Conservation (phyloP, 2,888 invertebrate genomes). For the Catonia carolina region DNA sequence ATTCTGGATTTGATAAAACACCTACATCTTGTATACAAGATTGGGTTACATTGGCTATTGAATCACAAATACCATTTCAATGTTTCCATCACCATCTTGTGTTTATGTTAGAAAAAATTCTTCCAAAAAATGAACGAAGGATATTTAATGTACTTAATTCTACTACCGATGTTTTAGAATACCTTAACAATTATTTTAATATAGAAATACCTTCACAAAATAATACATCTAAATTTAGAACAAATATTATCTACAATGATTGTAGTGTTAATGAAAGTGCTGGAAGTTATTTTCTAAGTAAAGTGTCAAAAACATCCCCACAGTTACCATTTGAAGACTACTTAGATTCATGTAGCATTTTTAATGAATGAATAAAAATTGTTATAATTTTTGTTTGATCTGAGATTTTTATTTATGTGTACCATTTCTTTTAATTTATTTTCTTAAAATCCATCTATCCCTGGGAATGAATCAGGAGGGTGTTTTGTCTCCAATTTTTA, state of each 20-base stretch:
- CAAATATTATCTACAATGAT: constrained; percentile 6
- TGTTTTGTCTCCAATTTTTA: too few species aligned
- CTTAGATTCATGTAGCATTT: not conserved
- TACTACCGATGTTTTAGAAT: constrained; percentile 62
- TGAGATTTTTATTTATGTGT: too few species aligned
- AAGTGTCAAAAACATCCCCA: not conserved
- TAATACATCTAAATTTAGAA: not conserved
- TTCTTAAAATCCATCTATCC: too few species aligned
- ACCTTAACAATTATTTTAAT: constrained; percentile 54
- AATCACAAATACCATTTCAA: constrained; percentile 62
- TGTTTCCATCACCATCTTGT: constrained; percentile 94
- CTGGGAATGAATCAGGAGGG: too few species aligned
- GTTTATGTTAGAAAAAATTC: constrained; percentile 84
- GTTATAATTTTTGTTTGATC: not conserved
- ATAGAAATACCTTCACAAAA: constrained; percentile 35
- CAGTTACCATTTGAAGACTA: constrained; percentile 1
- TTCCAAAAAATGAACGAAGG: constrained; percentile 63
- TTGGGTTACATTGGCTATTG: constrained; percentile 58
- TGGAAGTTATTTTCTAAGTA: not conserved
- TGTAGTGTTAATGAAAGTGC: not conserved
- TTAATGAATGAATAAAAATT: not conserved
- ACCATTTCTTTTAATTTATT: too few species aligned
- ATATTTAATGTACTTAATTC: constrained; percentile 70
- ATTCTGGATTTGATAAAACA: constrained; percentile 62
- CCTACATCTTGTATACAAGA: constrained; percentile 69